Base-by-base conservation (phyloP, 2,888 invertebrate species). In the Aelia acuminata region DNA sequence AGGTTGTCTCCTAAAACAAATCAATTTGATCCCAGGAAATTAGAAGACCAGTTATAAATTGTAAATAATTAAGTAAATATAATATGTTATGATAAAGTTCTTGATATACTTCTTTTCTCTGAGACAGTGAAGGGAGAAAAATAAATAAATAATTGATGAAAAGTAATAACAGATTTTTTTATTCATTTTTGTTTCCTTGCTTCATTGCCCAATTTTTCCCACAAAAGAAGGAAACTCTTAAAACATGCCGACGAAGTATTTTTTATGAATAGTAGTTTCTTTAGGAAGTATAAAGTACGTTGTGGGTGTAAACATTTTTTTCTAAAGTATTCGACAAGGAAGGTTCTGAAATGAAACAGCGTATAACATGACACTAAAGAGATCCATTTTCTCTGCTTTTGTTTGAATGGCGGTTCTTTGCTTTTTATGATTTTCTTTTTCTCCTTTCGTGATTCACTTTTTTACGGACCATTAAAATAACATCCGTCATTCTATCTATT, bases 231-330 rank as follows among this genome's bases (percentile, higher is more conserved):
- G 63, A 70, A 70, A 31, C 18, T 31, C 63, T 20, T 70, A 18
- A 26, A 26, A 13, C 26, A 26, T 5, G 63, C 63, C 31, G 63
- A 70, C 35, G 7, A 18, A 70, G 18, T 35, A 3, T 2, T 70
- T 70, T 70, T 70, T 70, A 70, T 31, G 20, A 18, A 70, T 70
- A 70, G 63, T 70, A 20, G 18, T 35, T 70, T 70, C 63, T 70
- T 70, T 18, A 5, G 18, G 63, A 2, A 7, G 35, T 20, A 70
- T 35, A 70, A 63, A 70, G 7, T 18, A 26, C 26, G 57, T 15
- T 20, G 18, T 70, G 63, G 63, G 31, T 70, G 31, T 70, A 70
- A 18, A 15, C 0, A 3, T 35, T 35, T 35, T 70, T 31, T 70
- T 26, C 57, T 11, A 57, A 57, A 13, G 57, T 57, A 57, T 70